Evolutionary conservation across 2,113 vertebrate genomes (phyloP), one percentile per base, ranked within the genome.

Genomic region (Pygoscelis adeliae): DNA sequence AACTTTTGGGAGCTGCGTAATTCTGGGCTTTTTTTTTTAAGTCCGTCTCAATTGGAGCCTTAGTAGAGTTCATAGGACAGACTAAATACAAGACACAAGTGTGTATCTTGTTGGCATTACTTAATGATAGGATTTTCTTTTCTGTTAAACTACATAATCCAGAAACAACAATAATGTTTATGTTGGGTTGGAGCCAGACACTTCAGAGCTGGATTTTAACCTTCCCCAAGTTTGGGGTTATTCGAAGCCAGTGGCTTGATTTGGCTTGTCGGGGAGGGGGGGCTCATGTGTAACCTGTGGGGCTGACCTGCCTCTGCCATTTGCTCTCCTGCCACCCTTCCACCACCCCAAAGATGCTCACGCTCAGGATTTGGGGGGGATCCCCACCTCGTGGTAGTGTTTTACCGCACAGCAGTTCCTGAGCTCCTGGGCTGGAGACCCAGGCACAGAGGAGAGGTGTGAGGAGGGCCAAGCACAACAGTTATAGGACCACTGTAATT

Each of bases 81-180:
- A 70, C 42, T 80, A 77, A 95, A 90, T 76, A 90, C 53, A 80
- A 87, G 89, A 93, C 80, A 78, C 32, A 67, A 25, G 58, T 21
- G 32, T 62, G 40, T 88, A 77, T 95, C 94, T 91, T 67, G 53
- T 69, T 93, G 93, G 72, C 73, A 21, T 77, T 38, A 36, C 72
- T 94, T 76, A 69, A 30, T 16, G 62, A 86, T 66, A 61, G 55
- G 78, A 63, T 94, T 96, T 94, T 82, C 59, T 82, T 96, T 96
- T 93, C 87, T 89, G 74, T 70, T 84, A 87, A 91, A 89, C 58
- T 80, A 78, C 74, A 82, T 89, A 90, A 93, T 94, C 89, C 87
- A 95, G 91, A 90, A 96, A 85, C 87, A 96, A 88, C 78, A 94
- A 89, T 47, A 67, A 93, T 40, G 58, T 96, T 97, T 97, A 56